These are phyloP conservation scores for Cherax destructor DNA, from an alignment of 1,140 invertebrate species.

Conservation along the genomic window DNA sequence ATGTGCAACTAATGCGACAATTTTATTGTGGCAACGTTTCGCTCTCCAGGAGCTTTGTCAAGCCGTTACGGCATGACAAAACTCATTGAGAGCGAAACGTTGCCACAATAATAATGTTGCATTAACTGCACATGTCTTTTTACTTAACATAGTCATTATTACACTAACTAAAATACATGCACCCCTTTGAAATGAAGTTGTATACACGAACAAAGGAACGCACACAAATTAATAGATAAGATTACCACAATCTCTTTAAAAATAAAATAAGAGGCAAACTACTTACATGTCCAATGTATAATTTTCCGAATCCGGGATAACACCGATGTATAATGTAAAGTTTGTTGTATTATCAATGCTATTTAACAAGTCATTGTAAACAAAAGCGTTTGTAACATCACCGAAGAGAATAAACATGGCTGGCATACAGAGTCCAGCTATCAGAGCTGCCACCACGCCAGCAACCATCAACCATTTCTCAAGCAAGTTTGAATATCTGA, in stretches of 20 bases:
- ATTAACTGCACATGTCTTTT: too few species aligned
- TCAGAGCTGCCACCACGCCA: slow-evolving; percentile 71
- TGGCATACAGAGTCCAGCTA: slow-evolving; percentile 73
- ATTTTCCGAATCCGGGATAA: slow-evolving; percentile 4
- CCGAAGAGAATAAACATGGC: slow-evolving; percentile 74
- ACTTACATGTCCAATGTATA: slow-evolving; percentile 60
- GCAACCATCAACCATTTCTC: slow-evolving; percentile 72
- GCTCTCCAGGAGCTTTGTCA: too few species aligned
- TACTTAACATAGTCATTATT: too few species aligned
- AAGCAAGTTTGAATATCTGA: slow-evolving; percentile 72
- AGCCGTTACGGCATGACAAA: too few species aligned
- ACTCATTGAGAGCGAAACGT: too few species aligned
- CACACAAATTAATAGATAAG: background rate
- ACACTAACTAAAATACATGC: background rate
- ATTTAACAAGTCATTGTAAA: slow-evolving; percentile 66
- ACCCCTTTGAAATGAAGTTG: background rate
- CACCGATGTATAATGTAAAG: background rate
- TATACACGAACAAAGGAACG: too few species aligned
- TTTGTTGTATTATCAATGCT: slow-evolving; percentile 18
- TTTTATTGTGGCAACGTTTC: too few species aligned
- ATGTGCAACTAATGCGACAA: too few species aligned
- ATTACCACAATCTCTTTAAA: background rate
- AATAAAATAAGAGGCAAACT: background rate
- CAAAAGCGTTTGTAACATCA: slow-evolving; percentile 73
- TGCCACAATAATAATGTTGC: too few species aligned